These are phyloP conservation scores for Rachycentron canadum DNA, from an alignment of 2,797 vertebrate genomes.

Conservation along the genomic window DNA sequence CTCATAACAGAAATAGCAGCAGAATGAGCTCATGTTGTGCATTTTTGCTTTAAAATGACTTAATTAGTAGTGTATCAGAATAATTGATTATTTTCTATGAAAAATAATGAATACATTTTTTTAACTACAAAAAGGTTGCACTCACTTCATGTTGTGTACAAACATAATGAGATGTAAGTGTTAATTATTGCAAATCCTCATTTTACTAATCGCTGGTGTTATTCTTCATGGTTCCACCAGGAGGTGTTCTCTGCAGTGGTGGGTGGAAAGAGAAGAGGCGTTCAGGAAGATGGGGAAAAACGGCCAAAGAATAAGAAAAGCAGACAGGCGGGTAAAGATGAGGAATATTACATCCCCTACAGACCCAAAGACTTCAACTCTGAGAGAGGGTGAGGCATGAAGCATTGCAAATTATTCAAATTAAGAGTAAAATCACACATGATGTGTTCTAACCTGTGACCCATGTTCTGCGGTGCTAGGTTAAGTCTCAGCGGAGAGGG, in stretches of 20 bases:
- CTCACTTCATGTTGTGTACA: background rate
- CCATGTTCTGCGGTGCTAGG: conserved; percentile 71
- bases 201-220: background rate
- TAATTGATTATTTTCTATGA: background rate
- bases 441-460: conserved; percentile 3
- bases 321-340: conserved; percentile 75
- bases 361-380: conserved; percentile 95
- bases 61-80: no score
- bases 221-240: conserved; percentile 76
- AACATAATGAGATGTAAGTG: background rate
- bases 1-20: background rate
- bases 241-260: conserved; percentile 88
- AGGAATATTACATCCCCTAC: conserved; percentile 93
- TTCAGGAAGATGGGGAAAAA: background rate
- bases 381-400: conserved; percentile 89
- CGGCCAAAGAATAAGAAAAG: conserved; percentile 82
- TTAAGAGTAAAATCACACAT: background rate
- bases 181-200: background rate
- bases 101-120: background rate
- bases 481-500: conserved; percentile 86
- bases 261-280: conserved; percentile 84
- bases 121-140: background rate
- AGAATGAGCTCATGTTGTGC: no score
- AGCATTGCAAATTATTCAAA: no score
- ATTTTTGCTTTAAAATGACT: no score